A percentile compares a stretch with the other conserved stretches of the same genome.
These are phyloP conservation scores for Trimorus sp. DNA, from an alignment of 2,888 invertebrate species.

Conservation along the genomic window DNA sequence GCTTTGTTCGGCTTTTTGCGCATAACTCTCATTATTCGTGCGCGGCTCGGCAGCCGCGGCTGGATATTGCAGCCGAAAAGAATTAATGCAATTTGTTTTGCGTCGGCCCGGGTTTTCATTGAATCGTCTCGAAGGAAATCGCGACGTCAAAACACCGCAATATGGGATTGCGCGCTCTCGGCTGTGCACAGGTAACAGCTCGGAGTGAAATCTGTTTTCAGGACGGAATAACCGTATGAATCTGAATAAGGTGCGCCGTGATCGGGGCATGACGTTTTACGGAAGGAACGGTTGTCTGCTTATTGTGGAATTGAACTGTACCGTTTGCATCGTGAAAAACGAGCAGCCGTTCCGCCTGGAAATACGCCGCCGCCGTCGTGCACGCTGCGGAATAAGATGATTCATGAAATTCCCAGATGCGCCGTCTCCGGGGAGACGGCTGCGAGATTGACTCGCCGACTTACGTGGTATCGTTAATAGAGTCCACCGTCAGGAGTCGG, in stretches of 20 bases:
- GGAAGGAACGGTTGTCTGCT: slow-evolving; percentile 54
- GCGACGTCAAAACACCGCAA: slow-evolving; percentile 47
- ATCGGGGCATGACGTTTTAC: slow-evolving; percentile 61
- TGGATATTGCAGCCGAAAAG: background rate
- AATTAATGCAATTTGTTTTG: slow-evolving; percentile 30
- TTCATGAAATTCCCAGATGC: slow-evolving; percentile 60
- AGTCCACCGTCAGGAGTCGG: slow-evolving; percentile 33
- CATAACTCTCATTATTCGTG: slow-evolving; percentile 22
- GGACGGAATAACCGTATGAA: slow-evolving; percentile 63
- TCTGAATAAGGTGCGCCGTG: slow-evolving; percentile 62
- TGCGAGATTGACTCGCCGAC: slow-evolving; percentile 44
- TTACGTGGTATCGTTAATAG: slow-evolving; percentile 46
- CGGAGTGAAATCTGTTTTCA: slow-evolving; percentile 65
- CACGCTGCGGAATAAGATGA: slow-evolving; percentile 55
- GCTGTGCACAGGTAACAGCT: slow-evolving; percentile 60
- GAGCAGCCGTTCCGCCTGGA: slow-evolving; percentile 41
- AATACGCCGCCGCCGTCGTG: slow-evolving; percentile 30
- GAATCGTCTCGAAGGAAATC: slow-evolving; percentile 45
- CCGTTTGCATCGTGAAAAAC: slow-evolving; percentile 57
- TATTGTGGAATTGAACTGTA: slow-evolving; percentile 62
- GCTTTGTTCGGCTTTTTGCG: slow-evolving; percentile 2
- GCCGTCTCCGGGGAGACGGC: slow-evolving; percentile 23
- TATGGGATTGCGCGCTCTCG: slow-evolving; percentile 56
- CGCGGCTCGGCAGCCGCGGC: too few relatives aligned
- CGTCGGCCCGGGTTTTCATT: slow-evolving; percentile 20